Evolutionary conservation across 2,113 vertebrate genomes (phyloP).

Genomic region (Nesogale talazaci): DNA sequence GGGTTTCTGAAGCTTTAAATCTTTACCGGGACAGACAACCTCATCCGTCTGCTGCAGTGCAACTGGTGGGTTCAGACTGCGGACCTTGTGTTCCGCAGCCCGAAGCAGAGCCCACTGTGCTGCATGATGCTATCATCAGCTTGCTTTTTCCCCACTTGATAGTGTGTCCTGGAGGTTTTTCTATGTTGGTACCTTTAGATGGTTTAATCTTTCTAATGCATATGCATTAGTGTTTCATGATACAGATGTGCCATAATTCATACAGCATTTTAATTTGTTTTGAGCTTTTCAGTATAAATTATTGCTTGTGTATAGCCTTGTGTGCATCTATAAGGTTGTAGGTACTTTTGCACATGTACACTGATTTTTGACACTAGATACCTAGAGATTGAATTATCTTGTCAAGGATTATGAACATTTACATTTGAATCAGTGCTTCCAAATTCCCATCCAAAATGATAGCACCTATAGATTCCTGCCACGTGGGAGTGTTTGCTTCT

Average conservation of each 20-base stretch:
- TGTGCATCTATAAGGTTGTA: not conserved
- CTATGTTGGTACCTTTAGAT: too few species aligned
- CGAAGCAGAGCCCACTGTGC: too few species aligned
- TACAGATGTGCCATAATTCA: not conserved
- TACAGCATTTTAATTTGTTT: not conserved
- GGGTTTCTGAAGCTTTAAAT: too few species aligned
- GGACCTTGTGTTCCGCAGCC: too few species aligned
- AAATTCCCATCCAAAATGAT: constrained; percentile 1
- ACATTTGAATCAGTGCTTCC: constrained; percentile 3
- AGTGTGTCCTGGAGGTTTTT: not conserved
- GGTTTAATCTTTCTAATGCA: not conserved
- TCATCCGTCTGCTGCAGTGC: too few species aligned
- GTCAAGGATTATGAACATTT: constrained; percentile 6
- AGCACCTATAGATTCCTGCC: not conserved
- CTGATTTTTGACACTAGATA: constrained; percentile 13
- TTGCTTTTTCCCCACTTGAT: not conserved
- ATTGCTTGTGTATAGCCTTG: not conserved
- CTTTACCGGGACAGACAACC: too few species aligned
- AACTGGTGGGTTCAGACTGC: too few species aligned
- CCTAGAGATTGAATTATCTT: constrained; percentile 22
- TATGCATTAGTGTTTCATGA: not conserved
- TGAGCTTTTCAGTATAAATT: not conserved
- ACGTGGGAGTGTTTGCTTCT: not conserved
- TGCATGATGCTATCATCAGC: not conserved
- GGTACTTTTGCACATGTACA: not conserved